Percentiles rank a stretch among this genome's conserved stretches.
Conservation (phyloP, 35 echinoderm and acorn worm genomes). For the Chiridota heheva region DNA sequence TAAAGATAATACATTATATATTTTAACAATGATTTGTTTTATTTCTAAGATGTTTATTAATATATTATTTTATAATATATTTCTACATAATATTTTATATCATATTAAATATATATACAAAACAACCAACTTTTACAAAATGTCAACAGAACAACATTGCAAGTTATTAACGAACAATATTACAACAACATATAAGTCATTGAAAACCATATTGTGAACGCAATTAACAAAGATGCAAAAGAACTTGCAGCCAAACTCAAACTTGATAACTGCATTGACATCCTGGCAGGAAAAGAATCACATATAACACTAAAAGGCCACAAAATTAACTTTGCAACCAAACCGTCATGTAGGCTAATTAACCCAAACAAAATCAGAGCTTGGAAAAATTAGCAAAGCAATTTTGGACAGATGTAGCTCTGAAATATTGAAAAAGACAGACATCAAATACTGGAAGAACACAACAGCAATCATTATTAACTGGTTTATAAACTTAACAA, state of each 20-base stretch:
- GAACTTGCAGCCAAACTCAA: background rate
- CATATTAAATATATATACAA: too few species aligned
- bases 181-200: background rate
- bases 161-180: background rate
- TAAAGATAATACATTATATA: too few species aligned
- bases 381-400: constrained; percentile 29
- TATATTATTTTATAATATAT: too few species aligned
- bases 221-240: background rate
- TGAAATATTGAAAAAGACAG: background rate
- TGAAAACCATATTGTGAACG: background rate
- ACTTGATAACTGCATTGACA: background rate
- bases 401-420: constrained; percentile 16
- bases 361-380: constrained; percentile 31
- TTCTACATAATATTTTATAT: too few species aligned
- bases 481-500: background rate
- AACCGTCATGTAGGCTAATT: constrained; percentile 21
- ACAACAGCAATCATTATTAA: constrained; percentile 14
- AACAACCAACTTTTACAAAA: too few species aligned
- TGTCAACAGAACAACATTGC: too few species aligned
- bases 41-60: too few species aligned
- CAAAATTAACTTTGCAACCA: constrained; percentile 28
- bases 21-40: too few species aligned
- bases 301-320: constrained; percentile 40
- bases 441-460: constrained; percentile 26
- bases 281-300: constrained; percentile 6